Evolutionary conservation across 2,888 invertebrate genomes (phyloP).

Genomic region (Acanthosepion esculentum): DNA sequence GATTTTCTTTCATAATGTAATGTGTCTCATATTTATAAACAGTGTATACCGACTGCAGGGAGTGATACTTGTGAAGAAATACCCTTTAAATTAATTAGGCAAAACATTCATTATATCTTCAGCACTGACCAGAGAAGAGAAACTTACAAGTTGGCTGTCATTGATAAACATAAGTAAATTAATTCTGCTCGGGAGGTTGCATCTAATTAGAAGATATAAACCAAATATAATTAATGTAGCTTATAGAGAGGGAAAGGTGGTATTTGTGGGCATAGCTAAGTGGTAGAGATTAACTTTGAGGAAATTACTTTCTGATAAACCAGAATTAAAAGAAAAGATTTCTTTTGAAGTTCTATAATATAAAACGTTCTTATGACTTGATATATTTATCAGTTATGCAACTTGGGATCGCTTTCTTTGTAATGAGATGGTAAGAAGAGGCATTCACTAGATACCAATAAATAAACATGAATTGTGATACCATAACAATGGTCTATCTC

Average conservation of each 20-base stretch:
- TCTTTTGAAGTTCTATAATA: too few relatives aligned
- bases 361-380: too few relatives aligned
- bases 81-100: neutral
- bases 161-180: neutral
- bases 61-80: neutral
- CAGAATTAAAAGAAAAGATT: too few relatives aligned
- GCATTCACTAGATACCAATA: too few relatives aligned
- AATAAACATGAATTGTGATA: too few relatives aligned
- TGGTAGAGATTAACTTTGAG: neutral
- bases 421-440: too few relatives aligned
- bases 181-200: neutral
- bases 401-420: too few relatives aligned
- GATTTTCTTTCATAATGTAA: neutral
- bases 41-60: neutral
- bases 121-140: neutral
- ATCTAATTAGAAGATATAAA: slow-evolving; percentile 4
- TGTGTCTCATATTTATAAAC: neutral
- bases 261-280: neutral
- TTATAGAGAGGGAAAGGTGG: neutral
- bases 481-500: too few relatives aligned
- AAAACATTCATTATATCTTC: neutral
- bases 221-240: neutral
- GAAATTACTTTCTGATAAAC: neutral
- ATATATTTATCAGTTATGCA: too few relatives aligned
- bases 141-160: neutral